Evolutionary conservation across 2,113 vertebrate species (phyloP).

Genomic region (Chionodraco myersi): DNA sequence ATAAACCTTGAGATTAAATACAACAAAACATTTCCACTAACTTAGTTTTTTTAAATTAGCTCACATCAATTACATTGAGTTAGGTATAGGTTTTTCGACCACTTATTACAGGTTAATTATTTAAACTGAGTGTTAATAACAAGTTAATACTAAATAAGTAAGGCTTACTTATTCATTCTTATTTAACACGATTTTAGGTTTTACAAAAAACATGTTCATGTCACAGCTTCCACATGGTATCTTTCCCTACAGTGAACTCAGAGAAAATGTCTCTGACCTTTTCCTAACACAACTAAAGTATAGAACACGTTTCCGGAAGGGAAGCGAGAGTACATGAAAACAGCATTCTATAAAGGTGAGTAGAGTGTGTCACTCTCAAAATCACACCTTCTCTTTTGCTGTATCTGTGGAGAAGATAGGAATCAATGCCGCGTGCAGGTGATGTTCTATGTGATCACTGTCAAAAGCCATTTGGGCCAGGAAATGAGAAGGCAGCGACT

Average conservation of each 20-base stretch:
- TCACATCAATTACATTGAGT: too few species aligned
- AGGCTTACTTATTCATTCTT: too few species aligned
- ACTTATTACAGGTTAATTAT: too few species aligned
- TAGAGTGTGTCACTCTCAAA: background rate
- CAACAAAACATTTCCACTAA: too few species aligned
- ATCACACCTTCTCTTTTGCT: background rate
- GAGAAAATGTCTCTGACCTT: conserved; percentile 20
- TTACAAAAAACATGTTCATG: background rate
- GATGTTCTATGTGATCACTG: conserved; percentile 61
- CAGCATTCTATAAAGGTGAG: conserved; percentile 31
- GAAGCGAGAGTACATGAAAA: background rate
- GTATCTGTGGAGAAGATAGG: conserved; percentile 44
- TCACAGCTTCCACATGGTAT: conserved; percentile 2
- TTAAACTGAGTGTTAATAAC: too few species aligned
- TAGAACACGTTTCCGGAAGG: background rate
- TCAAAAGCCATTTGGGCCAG: conserved; percentile 70
- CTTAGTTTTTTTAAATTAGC: too few species aligned
- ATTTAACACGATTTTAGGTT: too few species aligned
- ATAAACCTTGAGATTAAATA: too few species aligned
- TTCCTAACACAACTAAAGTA: conserved; percentile 7
- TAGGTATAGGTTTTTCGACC: too few species aligned
- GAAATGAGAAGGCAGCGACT: conserved; percentile 75
- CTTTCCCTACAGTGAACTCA: background rate
- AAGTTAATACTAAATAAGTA: too few species aligned
- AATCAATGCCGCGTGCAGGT: conserved; percentile 32